Percentiles rank a stretch among this genome's conserved stretches.
These are phyloP conservation scores for Autographa pulchrina DNA, from an alignment of 2,888 invertebrate species.

Conservation along the genomic window DNA sequence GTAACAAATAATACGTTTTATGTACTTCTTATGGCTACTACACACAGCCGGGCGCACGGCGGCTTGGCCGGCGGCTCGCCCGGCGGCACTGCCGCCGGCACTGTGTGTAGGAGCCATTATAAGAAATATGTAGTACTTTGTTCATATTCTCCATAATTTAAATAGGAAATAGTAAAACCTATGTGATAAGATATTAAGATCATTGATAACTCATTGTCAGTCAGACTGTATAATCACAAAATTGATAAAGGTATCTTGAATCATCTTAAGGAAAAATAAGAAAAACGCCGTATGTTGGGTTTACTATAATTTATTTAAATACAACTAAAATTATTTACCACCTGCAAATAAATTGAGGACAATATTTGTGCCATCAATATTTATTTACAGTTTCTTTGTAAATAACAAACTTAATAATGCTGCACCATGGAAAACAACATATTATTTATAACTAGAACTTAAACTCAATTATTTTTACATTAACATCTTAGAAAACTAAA, in stretches of 20 bases:
- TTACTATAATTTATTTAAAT: conserved; percentile 12
- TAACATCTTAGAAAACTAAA: not conserved
- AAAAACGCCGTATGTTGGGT: conserved; percentile 25
- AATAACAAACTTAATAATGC: not conserved
- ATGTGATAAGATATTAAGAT: not conserved
- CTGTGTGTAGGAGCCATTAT: too few species aligned
- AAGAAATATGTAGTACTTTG: too few species aligned
- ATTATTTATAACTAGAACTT: conserved; percentile 3
- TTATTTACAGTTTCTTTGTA: not conserved
- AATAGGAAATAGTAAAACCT: too few species aligned
- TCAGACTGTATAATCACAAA: conserved; percentile 22
- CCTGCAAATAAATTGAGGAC: not conserved
- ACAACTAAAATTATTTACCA: not conserved
- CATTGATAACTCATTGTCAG: conserved; percentile 1
- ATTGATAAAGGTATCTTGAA: conserved; percentile 31
- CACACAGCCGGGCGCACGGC: too few species aligned
- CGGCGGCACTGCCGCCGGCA: too few species aligned
- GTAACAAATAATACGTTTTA: too few species aligned
- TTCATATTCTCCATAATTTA: too few species aligned
- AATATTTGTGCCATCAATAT: not conserved
- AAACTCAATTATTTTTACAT: conserved; percentile 15
- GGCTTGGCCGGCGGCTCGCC: too few species aligned
- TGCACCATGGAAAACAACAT: conserved; percentile 26
- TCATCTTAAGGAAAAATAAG: conserved; percentile 16
- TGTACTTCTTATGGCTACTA: too few species aligned